Evolutionary conservation across 2,888 invertebrate species (phyloP).

Genomic region (Colostygia pectinataria): DNA sequence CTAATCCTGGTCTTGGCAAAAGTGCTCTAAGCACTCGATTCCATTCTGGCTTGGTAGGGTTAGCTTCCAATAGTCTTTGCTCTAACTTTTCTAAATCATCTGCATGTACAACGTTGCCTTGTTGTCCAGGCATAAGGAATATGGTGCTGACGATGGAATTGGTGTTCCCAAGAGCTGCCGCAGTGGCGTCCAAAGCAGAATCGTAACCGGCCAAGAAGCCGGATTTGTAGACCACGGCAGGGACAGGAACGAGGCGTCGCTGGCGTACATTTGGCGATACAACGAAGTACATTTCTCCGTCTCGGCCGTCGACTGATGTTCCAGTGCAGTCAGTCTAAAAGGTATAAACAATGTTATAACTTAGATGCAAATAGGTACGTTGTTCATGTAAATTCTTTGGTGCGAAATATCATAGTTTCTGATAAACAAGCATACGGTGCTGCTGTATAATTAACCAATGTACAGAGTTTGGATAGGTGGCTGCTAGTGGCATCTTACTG

Average conservation of each 20-base stretch:
- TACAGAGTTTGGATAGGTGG: too few relatives aligned
- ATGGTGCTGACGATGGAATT: slow-evolving; percentile 89
- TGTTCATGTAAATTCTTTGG: too few relatives aligned
- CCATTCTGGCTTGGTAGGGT: slow-evolving; percentile 88
- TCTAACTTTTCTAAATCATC: slow-evolving; percentile 90
- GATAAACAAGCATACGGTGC: too few relatives aligned
- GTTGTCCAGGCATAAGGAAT: slow-evolving; percentile 93
- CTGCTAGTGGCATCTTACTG: too few relatives aligned
- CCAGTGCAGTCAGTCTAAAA: slow-evolving; percentile 90
- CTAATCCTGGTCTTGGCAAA: slow-evolving; percentile 89
- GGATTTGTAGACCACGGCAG: slow-evolving; percentile 89
- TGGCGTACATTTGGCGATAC: slow-evolving; percentile 91
- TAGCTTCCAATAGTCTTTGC: slow-evolving; percentile 85
- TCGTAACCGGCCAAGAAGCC: slow-evolving; percentile 94
- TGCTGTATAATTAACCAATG: too few relatives aligned
- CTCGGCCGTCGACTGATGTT: slow-evolving; percentile 89
- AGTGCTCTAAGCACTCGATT: slow-evolving; percentile 88
- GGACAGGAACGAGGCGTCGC: slow-evolving; percentile 91
- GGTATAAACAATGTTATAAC: background rate
- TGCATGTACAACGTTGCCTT: slow-evolving; percentile 90
- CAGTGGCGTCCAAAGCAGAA: slow-evolving; percentile 91
- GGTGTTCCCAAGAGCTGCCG: slow-evolving; percentile 88
- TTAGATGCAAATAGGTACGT: background rate
- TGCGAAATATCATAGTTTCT: too few relatives aligned
- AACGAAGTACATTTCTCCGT: slow-evolving; percentile 94